Evolutionary conservation across 2,888 invertebrate species (phyloP).

Genomic region (Drosophila paranaensis): DNA sequence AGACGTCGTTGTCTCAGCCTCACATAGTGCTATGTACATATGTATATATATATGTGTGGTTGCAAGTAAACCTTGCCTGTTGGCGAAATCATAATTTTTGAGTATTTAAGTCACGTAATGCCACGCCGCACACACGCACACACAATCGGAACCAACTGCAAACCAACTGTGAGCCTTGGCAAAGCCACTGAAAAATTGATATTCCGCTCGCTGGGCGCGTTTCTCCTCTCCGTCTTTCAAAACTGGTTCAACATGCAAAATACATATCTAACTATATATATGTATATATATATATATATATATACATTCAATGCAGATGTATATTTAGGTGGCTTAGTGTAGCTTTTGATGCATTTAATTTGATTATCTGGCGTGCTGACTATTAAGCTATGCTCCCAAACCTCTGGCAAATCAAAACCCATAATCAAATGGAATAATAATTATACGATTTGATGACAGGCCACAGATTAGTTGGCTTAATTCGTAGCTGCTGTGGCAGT

Average conservation of each 20-base stretch:
- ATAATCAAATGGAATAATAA: slow-evolving; percentile 54
- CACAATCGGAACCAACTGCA: slow-evolving; percentile 34
- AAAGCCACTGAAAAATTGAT: slow-evolving; percentile 55
- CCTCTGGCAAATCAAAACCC: slow-evolving; percentile 34
- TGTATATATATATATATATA: not conserved
- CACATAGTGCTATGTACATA: slow-evolving; percentile 10
- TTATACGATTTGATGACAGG: slow-evolving; percentile 48
- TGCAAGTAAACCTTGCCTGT: slow-evolving; percentile 39
- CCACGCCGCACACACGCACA: slow-evolving; percentile 38
- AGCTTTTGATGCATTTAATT: slow-evolving; percentile 52
- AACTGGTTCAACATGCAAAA: slow-evolving; percentile 50
- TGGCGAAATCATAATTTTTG: slow-evolving; percentile 74
- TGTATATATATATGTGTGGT: not conserved
- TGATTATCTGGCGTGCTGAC: slow-evolving; percentile 43
- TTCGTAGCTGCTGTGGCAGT: slow-evolving; percentile 47
- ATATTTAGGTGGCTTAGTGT: slow-evolving; percentile 14
- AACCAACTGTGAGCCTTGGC: slow-evolving; percentile 49
- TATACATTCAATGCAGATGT: not conserved
- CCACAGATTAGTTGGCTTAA: slow-evolving; percentile 52
- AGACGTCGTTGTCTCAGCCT: slow-evolving; percentile 9
- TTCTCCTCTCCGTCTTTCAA: slow-evolving; percentile 15
- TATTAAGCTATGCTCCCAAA: not conserved
- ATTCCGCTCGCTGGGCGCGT: slow-evolving; percentile 36
- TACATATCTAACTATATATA: not conserved
- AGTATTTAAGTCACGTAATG: slow-evolving; percentile 75